Evolutionary conservation across 2,113 vertebrate species (phyloP).

Genomic region (Columba janthina): DNA sequence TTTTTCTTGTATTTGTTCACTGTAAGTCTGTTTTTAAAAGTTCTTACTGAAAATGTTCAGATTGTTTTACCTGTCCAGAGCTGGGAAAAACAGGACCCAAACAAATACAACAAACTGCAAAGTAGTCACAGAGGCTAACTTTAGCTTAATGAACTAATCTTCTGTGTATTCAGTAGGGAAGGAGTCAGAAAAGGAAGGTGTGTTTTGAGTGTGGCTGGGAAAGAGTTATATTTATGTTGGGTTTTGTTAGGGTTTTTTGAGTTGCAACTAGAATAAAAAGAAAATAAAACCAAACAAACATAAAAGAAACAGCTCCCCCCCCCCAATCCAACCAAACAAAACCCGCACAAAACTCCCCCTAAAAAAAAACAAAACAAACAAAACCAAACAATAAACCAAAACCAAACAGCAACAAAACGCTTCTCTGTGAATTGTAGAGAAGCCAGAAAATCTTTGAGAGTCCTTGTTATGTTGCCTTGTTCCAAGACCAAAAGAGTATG

Average conservation of each 20-base stretch:
- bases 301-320: background rate
- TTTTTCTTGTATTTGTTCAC: background rate
- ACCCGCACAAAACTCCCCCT: fast-evolving
- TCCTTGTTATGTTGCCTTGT: background rate
- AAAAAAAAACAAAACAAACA: background rate
- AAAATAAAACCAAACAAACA: background rate
- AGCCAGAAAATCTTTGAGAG: background rate
- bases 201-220: background rate
- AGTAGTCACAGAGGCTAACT: background rate
- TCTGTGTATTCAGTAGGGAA: background rate
- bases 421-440: background rate
- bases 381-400: background rate
- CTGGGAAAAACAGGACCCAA: background rate
- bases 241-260: fast-evolving
- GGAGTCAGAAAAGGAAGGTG: background rate
- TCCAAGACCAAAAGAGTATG: background rate
- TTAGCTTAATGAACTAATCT: background rate
- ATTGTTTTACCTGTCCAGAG: background rate
- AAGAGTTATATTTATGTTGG: background rate
- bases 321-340: background rate
- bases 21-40: background rate
- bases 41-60: background rate
- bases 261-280: background rate
- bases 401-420: fast-evolving
- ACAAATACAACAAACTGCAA: background rate